Evolutionary conservation across 2,113 vertebrate genomes (phyloP), one percentile per base, ranked within the genome.

Genomic region (Serilophus lunatus): DNA sequence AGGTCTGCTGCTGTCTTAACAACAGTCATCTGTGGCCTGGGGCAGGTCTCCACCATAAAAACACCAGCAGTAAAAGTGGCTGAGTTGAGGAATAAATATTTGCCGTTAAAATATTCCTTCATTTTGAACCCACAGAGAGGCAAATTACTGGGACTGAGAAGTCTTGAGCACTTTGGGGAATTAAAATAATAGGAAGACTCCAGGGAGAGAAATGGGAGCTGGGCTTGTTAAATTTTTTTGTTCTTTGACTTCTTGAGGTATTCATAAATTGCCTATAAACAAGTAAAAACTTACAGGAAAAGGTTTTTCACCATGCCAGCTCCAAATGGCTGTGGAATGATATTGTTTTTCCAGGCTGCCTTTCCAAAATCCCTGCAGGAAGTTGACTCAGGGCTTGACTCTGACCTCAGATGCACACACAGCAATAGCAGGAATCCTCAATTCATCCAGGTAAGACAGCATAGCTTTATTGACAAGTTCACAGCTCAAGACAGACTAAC

Each of bases 311-410:
- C 51, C 69, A 89, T 95, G 95, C 92, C 94, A 96, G 83, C 60
- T 91, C 74, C 74, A 91, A 93, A 95, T 61, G 91, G 86, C 68
- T 95, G 61, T 93, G 89, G 89, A 95, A 93, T 95, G 86, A 96
- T 24, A 92, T 54, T 96, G 86, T 95, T 96, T 97, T 96, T 95
- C 95, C 96, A 97, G 77, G 49, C 80, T 96, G 80, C 57, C 74
- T 93, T 95, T 95, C 94, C 95, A 95, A 92, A 93, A 95, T 93
- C 69, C 49, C 69, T 91, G 53, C 94, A 95, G 96, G 94, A 97
- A 95, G 80, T 91, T 97, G 94, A 96, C 65, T 97, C 96, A 92
- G 86, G 92, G 28, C 24, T 93, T 86, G 69, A 86, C 65, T 93
- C 68, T 38, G 44, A 83, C 77, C 83, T 91, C 56, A 68, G 65